Evolutionary conservation across 1,140 invertebrate species (phyloP).

Genomic region (Bombus waltoni): DNA sequence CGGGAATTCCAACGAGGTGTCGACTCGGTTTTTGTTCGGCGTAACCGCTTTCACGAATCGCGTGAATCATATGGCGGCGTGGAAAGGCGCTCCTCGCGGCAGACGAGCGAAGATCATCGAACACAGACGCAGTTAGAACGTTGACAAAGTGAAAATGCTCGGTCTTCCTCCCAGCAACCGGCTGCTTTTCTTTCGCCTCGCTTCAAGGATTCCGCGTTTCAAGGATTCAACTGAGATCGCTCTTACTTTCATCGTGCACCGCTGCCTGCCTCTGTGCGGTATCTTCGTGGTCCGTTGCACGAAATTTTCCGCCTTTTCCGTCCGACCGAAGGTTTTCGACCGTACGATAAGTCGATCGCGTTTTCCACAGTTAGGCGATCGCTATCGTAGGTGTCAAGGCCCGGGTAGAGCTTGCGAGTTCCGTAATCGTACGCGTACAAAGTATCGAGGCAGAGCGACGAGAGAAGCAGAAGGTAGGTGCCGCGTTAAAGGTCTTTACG

Average conservation of each 20-base stretch:
- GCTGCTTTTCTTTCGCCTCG: constrained; percentile 3
- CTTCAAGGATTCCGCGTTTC: not conserved
- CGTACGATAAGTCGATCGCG: not conserved
- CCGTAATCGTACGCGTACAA: constrained; percentile 37
- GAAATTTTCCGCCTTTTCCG: not conserved
- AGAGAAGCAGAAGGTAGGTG: constrained; percentile 47
- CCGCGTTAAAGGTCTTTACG: constrained; percentile 67
- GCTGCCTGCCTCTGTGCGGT: too few species aligned
- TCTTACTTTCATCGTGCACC: not conserved
- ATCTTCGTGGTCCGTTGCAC: too few species aligned
- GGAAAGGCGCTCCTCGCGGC: not conserved
- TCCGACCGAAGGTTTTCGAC: too few species aligned
- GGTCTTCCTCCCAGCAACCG: too few species aligned
- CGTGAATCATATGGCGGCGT: constrained; percentile 21
- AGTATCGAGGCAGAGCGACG: constrained; percentile 29
- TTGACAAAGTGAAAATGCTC: constrained; percentile 47
- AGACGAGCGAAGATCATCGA: not conserved
- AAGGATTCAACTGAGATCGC: not conserved
- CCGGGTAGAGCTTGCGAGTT: constrained; percentile 49
- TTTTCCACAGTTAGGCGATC: not conserved
- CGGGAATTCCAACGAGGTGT: constrained; percentile 32
- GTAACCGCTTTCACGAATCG: constrained; percentile 54
- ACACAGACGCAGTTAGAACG: not conserved
- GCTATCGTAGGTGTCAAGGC: constrained; percentile 66
- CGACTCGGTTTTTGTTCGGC: constrained; percentile 21